These are phyloP conservation scores for Eidolon helvum DNA, from an alignment of 2,113 vertebrate genomes.

Conservation along the genomic window DNA sequence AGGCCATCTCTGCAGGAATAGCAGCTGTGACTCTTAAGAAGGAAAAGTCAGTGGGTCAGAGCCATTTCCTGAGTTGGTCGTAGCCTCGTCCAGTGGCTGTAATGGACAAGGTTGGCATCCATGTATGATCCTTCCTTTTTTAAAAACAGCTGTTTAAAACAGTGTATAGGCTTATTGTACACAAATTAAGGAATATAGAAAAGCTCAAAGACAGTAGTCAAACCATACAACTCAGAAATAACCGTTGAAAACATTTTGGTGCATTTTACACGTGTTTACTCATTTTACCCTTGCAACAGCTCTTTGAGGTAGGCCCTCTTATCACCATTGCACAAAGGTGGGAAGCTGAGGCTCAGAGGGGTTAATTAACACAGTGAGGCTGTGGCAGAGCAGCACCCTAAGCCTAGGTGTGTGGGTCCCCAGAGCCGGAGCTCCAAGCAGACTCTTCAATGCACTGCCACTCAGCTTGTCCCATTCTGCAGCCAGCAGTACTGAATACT, in stretches of 20 bases:
- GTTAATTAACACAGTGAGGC: background rate
- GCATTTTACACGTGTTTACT: background rate
- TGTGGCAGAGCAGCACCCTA: fast-evolving
- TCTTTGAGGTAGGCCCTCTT: background rate
- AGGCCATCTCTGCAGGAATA: background rate
- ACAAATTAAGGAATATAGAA: background rate
- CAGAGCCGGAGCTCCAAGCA: background rate
- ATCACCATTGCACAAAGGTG: background rate
- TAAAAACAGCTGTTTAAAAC: background rate
- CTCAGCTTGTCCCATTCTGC: background rate
- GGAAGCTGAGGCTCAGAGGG: background rate
- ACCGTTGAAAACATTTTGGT: background rate
- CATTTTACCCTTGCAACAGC: background rate
- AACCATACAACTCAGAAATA: background rate
- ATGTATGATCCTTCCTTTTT: too few relatives aligned
- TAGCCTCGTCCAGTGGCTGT: background rate
- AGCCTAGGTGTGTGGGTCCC: background rate
- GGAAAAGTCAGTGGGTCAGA: background rate
- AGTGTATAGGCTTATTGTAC: fast-evolving
- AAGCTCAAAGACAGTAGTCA: background rate
- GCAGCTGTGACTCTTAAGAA: background rate
- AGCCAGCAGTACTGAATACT: background rate
- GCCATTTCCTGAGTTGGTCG: background rate
- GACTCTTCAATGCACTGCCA: fast-evolving
- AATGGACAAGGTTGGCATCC: background rate